These are phyloP conservation scores for Mesorhabditis spiculigera DNA, from an alignment of 2,888 invertebrate genomes.

Conservation along the genomic window DNA sequence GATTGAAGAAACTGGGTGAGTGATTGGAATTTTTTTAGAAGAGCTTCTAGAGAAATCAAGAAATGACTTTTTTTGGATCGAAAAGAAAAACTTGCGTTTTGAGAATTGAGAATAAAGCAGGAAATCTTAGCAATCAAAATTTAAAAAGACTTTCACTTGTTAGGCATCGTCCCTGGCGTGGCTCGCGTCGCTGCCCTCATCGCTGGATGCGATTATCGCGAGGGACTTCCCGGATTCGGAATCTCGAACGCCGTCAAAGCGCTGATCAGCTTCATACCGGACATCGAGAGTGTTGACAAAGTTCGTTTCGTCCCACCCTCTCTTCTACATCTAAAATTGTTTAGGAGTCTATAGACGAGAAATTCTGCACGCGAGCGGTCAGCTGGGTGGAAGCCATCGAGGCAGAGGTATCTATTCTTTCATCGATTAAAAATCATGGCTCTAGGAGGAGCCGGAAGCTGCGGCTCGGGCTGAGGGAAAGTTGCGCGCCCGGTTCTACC, in stretches of 20 bases:
- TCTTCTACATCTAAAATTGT: not conserved
- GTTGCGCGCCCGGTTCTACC: not conserved
- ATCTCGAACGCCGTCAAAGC: not conserved
- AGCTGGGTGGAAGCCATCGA: not conserved
- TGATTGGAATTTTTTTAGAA: too few relatives aligned
- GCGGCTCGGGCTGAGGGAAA: not conserved
- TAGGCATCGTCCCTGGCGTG: not conserved
- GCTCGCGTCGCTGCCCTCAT: not conserved
- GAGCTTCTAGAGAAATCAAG: too few relatives aligned
- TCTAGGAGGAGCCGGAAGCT: not conserved
- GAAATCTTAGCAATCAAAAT: not conserved
- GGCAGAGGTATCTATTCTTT: not conserved
- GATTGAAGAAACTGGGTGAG: slow-evolving; percentile 1
- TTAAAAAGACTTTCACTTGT: not conserved
- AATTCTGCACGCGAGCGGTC: not conserved
- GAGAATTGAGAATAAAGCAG: too few relatives aligned
- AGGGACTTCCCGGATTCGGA: not conserved
- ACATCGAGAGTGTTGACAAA: not conserved
- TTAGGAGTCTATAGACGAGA: not conserved
- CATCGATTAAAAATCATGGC: not conserved
- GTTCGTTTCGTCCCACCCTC: not conserved
- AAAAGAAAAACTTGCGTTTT: too few relatives aligned
- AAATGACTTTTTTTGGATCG: too few relatives aligned
- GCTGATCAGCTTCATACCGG: not conserved
- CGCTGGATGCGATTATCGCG: not conserved